phyloP scores from a whole-genome alignment of 1,140 invertebrate species.

The Orius insidiosus region DNA sequence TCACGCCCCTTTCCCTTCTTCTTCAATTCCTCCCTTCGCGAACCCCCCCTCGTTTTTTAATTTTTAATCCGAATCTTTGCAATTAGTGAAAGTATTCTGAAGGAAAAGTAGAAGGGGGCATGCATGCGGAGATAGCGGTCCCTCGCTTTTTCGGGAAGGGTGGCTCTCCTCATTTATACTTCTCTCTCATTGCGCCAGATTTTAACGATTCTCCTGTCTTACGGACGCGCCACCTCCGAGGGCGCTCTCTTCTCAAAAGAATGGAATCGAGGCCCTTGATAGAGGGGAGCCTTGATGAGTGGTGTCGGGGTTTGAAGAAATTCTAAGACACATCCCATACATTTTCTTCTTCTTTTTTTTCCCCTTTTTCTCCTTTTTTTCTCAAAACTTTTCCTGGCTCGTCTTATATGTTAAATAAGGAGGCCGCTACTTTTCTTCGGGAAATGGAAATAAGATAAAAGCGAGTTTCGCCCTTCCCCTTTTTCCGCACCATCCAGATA shows the following conservation, averaged over 20 bases:
- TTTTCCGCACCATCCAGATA: neutral
- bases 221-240: slow-evolving; percentile 12
- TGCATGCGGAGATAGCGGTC: slow-evolving; percentile 9
- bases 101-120: slow-evolving; percentile 3
- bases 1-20: too few species aligned
- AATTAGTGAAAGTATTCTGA: slow-evolving; percentile 18
- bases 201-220: slow-evolving; percentile 20
- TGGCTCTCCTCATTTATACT: slow-evolving; percentile 21
- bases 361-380: slow-evolving; percentile 5
- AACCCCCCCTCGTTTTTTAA: slow-evolving; percentile 2
- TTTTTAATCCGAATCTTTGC: slow-evolving; percentile 18
- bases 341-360: slow-evolving; percentile 15
- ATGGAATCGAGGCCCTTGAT: slow-evolving; percentile 14
- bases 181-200: slow-evolving; percentile 22
- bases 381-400: slow-evolving; percentile 15
- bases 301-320: slow-evolving; percentile 19
- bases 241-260: neutral
- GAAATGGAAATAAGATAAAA: too few species aligned
- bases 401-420: slow-evolving; percentile 3
- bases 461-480: slow-evolving; percentile 4
- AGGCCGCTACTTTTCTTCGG: too few species aligned
- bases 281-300: slow-evolving; percentile 10
- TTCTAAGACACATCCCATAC: slow-evolving; percentile 19
- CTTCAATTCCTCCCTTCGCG: neutral
- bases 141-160: slow-evolving; percentile 10